These are phyloP conservation scores for Cephus sareptanus DNA, from an alignment of 2,888 invertebrate species.

Conservation along the genomic window DNA sequence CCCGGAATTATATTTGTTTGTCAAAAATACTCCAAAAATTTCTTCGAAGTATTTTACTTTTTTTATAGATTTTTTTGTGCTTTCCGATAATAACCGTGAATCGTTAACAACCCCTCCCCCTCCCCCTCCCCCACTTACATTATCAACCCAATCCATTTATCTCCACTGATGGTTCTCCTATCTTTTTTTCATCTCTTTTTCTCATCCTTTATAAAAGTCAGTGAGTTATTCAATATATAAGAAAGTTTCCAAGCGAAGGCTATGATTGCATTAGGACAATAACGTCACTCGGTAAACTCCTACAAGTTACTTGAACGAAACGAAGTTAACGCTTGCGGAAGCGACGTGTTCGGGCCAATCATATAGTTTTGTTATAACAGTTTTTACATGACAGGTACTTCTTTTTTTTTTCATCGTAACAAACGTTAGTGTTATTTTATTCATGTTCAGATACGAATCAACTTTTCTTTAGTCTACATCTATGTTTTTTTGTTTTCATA, in stretches of 20 bases:
- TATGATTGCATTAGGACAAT: background rate
- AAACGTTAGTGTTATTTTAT: too few relatives aligned
- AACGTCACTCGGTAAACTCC: background rate
- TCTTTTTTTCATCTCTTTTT: background rate
- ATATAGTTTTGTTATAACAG: background rate
- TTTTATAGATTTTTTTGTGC: too few relatives aligned
- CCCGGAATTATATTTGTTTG: background rate
- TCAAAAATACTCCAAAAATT: background rate
- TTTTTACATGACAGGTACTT: background rate
- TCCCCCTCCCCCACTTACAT: background rate
- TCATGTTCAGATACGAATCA: background rate
- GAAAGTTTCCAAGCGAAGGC: background rate
- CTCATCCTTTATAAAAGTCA: background rate
- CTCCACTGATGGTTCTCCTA: background rate
- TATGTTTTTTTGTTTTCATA: too few relatives aligned
- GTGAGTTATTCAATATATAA: background rate
- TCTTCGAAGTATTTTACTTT: too few relatives aligned
- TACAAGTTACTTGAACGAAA: background rate
- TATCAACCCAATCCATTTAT: background rate
- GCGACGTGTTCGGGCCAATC: background rate
- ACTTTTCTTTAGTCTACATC: background rate
- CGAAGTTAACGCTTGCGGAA: background rate
- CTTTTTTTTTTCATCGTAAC: background rate
- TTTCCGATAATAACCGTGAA: background rate
- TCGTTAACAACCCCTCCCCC: background rate